Evolutionary conservation across 1,140 invertebrate species (phyloP), one percentile per base, ranked within the genome.

Genomic region (Lepidurus packardi): DNA sequence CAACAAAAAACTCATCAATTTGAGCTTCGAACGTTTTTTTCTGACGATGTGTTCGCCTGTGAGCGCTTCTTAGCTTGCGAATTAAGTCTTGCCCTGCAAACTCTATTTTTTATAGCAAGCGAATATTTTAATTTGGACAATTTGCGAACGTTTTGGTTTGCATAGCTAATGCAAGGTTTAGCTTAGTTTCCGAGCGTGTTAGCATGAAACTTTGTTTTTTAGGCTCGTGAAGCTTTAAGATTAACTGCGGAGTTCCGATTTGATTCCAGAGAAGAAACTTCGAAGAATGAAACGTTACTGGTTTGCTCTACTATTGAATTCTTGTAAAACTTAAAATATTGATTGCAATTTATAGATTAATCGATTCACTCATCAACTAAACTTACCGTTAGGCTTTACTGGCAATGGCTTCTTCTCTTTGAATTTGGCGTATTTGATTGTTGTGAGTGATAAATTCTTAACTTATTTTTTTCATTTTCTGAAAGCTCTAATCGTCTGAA

Each of bases 401-500:
- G 78, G 78, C 24, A 75, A 74, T 47, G 78, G 78, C 24, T 78
- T 78, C 43, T 78, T 78, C 78, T 43, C 11, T 8, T 42, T 78
- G 24, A 74, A 47, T 10, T 75, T 75, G 43, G 43, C 43, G 13
- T 78, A 74, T 25, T 74, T 78, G 24, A 74, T 78, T 25, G 78
- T 44, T 13, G 78, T 78, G 43, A 44, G 78, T 45, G 44, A 34
- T 24, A 43, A 34, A 43, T 78, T 25, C 25, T 24, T 53, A 47
- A 41, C 24, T n/a, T 41, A 7, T 2, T 13, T 21, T 3, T 73
- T 43, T 73, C 16, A 43, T 24, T 16, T n/a, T 45, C 21, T 13
- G 6, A 7, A 16, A 75, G 21, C 13, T 24, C 34, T 44, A 11
- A 44, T 1, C 24, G 6, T 73, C 34, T 53, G 10, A 73, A 9